Evolutionary conservation across 2,113 vertebrate species (phyloP).

Genomic region (Mystacornis crossleyi): DNA sequence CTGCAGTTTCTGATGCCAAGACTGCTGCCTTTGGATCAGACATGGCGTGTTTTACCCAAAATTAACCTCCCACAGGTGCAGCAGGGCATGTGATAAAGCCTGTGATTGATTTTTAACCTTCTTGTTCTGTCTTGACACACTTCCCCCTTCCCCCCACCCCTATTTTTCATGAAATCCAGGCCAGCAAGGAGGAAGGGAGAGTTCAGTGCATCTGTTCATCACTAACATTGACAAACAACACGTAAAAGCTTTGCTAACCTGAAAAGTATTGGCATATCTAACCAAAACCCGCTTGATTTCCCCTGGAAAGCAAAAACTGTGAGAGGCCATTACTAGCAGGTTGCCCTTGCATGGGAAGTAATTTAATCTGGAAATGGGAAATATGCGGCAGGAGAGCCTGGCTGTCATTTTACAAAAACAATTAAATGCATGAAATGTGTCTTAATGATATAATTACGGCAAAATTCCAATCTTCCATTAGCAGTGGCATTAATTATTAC

Average conservation of each 20-base stretch:
- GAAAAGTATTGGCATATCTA: slow-evolving; percentile 15
- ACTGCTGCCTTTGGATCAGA: not conserved
- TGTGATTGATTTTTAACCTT: not conserved
- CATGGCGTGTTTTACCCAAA: not conserved
- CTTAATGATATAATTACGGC: slow-evolving; percentile 56
- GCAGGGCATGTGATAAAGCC: not conserved
- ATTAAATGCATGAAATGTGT: slow-evolving; percentile 60
- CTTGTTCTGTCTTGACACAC: not conserved
- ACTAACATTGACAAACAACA: slow-evolving; percentile 16
- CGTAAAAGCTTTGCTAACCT: slow-evolving; percentile 10
- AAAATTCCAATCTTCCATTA: slow-evolving; percentile 55
- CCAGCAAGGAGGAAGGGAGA: not conserved
- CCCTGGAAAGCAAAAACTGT: slow-evolving; percentile 34
- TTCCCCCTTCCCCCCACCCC: not conserved
- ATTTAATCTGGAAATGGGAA: slow-evolving; percentile 58
- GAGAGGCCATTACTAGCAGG: slow-evolving; percentile 31
- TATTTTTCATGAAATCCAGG: not conserved
- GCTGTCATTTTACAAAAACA: slow-evolving; percentile 52
- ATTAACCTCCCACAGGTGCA: not conserved
- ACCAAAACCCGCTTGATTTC: slow-evolving; percentile 44
- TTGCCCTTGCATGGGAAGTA: slow-evolving; percentile 3
- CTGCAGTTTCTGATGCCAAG: not conserved
- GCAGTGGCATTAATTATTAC: slow-evolving; percentile 38
- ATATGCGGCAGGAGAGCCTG: slow-evolving; percentile 18
- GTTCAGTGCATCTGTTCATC: not conserved